These are phyloP conservation scores for Pomatostomus ruficeps DNA, from an alignment of 2,113 vertebrate genomes.

Conservation along the genomic window DNA sequence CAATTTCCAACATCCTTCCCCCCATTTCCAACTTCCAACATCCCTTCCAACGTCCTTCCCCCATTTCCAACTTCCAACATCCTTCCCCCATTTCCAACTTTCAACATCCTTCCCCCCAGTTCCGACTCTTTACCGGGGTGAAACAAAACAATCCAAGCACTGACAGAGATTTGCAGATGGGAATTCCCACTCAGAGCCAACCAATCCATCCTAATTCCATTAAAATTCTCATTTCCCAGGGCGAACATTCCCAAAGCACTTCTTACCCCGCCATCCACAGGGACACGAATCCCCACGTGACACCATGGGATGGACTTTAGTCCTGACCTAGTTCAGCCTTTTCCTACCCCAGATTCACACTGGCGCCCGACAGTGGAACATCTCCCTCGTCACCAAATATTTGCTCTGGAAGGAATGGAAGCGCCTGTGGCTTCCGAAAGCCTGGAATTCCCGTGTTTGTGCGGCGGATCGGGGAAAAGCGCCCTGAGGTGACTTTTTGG, in stretches of 20 bases:
- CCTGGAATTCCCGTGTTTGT: background rate
- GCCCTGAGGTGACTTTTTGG: background rate
- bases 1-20: too few species aligned
- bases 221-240: background rate
- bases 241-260: background rate
- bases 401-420: background rate
- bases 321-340: background rate
- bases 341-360: background rate
- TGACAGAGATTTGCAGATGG: background rate
- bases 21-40: too few species aligned
- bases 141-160: background rate
- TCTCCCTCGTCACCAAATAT: background rate
- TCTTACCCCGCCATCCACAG: background rate
- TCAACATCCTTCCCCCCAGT: background rate
- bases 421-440: background rate
- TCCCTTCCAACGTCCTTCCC: too few species aligned
- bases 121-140: background rate
- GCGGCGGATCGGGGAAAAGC: background rate
- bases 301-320: background rate
- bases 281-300: fast-evolving
- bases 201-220: background rate
- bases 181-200: background rate
- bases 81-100: too few species aligned
- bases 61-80: too few species aligned
- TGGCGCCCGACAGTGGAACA: background rate